Conservation (phyloP, 2,888 invertebrate species). For the Hirtodrosophila trivittata region DNA sequence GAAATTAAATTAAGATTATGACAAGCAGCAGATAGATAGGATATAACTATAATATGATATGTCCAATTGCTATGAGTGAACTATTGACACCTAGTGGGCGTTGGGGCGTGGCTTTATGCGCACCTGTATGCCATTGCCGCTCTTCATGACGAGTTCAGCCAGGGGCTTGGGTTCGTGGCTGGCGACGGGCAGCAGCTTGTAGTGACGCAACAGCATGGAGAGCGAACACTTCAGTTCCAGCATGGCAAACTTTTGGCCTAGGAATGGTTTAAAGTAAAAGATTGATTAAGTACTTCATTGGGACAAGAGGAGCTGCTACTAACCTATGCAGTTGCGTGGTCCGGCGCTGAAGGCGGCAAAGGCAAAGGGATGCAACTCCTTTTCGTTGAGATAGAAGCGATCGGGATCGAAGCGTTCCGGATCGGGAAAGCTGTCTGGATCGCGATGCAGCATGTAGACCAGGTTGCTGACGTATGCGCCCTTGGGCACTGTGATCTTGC, state of each 20-base stretch:
- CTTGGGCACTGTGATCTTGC: conserved; percentile 83
- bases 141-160: conserved; percentile 81
- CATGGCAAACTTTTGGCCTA: conserved; percentile 84
- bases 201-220: conserved; percentile 78
- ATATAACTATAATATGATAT: neutral
- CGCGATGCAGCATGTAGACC: conserved; percentile 84
- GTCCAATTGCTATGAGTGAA: neutral
- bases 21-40: no score
- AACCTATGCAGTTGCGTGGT: conserved; percentile 82
- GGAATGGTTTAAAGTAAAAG: neutral
- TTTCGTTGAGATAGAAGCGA: conserved; percentile 75
- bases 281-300: no score
- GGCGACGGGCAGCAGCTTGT: conserved; percentile 79
- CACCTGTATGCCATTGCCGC: conserved; percentile 81
- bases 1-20: no score
- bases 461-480: conserved; percentile 82
- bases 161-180: conserved; percentile 69
- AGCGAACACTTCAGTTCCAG: conserved; percentile 81
- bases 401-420: conserved; percentile 83
- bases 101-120: conserved; percentile 67
- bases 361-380: conserved; percentile 80
- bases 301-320: no score
- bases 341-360: conserved; percentile 83
- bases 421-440: conserved; percentile 84
- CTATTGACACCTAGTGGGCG: neutral